Evolutionary conservation across 2,113 vertebrate species (phyloP).

Genomic region (Saimiri boliviensis): DNA sequence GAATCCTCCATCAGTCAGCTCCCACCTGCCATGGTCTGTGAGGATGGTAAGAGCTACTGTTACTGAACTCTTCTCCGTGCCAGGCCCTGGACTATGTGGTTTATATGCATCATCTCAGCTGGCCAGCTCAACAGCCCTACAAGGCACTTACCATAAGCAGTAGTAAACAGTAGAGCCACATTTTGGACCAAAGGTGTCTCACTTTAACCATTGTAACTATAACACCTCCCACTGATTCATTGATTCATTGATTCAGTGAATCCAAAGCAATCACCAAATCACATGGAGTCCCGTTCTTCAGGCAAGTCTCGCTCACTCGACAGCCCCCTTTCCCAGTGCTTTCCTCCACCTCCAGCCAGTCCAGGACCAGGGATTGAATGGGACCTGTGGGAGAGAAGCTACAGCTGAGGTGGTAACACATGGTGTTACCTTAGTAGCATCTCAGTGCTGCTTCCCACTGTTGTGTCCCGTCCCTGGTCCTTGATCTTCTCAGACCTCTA

Average conservation of each 20-base stretch:
- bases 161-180: not conserved
- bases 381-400: not conserved
- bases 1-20: not conserved
- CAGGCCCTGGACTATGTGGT: not conserved
- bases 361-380: not conserved
- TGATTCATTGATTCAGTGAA: not conserved
- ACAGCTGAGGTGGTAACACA: not conserved
- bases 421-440: not conserved
- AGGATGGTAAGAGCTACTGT: not conserved
- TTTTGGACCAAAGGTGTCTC: not conserved
- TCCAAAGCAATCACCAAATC: not conserved
- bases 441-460: not conserved
- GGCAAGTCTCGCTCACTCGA: not conserved
- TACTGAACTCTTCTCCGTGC: not conserved
- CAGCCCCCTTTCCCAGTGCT: not conserved
- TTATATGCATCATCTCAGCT: not conserved
- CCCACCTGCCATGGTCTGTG: not conserved
- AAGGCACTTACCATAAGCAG: not conserved
- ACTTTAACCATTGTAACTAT: not conserved
- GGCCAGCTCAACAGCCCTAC: not conserved
- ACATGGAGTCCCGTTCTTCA: not conserved
- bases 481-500: not conserved
- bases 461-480: not conserved
- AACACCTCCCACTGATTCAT: not conserved
- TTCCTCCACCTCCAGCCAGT: not conserved